These are phyloP conservation scores for Scaptomyza parva DNA, from an alignment of 2,888 invertebrate species.

Conservation along the genomic window DNA sequence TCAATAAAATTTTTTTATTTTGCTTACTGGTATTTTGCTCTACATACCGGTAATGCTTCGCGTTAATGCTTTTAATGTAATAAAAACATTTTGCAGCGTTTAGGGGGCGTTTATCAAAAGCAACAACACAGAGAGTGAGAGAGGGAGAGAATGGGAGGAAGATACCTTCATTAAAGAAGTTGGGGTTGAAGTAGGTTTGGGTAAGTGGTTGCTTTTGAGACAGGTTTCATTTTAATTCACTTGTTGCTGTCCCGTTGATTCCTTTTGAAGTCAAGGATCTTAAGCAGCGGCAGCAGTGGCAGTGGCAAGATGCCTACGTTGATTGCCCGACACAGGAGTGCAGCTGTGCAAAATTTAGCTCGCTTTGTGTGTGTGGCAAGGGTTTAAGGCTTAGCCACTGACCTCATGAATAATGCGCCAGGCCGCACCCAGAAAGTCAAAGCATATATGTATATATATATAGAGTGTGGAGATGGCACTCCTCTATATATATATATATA, in stretches of 20 bases:
- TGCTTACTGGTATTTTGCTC: conserved; percentile 63
- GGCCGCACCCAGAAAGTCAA: conserved; percentile 46
- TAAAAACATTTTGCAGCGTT: conserved; percentile 78
- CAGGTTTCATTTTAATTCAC: conserved; percentile 52
- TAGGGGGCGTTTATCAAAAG: conserved; percentile 63
- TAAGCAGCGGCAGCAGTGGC: no score
- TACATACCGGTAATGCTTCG: conserved; percentile 71
- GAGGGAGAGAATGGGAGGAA: background rate
- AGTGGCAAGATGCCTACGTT: conserved; percentile 10
- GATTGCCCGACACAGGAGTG: conserved; percentile 36
- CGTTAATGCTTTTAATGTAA: conserved; percentile 81
- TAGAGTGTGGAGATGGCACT: conserved; percentile 38
- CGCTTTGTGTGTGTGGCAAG: conserved; percentile 6
- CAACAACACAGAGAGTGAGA: background rate
- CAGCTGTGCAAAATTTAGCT: conserved; percentile 54
- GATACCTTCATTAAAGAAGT: conserved; percentile 30
- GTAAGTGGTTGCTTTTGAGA: conserved; percentile 13
- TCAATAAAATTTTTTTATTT: conserved; percentile 38
- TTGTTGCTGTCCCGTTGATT: conserved; percentile 62
- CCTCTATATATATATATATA: conserved; percentile 21
- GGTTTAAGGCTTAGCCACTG: conserved; percentile 40
- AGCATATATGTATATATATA: conserved; percentile 10
- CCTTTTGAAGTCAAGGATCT: conserved; percentile 52
- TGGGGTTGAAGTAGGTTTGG: conserved; percentile 12
- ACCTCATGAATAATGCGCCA: conserved; percentile 70